Conservation (phyloP, 2,113 vertebrate species). For the Phyllostomus hastatus region DNA sequence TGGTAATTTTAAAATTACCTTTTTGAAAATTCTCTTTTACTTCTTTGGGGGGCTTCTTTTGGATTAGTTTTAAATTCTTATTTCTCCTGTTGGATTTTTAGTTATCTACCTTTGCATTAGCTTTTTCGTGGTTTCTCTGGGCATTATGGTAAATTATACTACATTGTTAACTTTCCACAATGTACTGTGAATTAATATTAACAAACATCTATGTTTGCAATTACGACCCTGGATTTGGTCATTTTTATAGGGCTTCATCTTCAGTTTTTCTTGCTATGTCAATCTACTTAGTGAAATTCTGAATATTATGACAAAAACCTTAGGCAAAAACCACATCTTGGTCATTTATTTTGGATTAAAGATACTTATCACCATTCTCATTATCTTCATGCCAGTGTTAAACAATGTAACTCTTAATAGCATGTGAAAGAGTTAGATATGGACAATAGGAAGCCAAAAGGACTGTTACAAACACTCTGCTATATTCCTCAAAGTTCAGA, state of each 20-base stretch:
- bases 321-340: neutral
- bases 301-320: neutral
- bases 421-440: neutral
- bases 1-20: neutral
- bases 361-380: neutral
- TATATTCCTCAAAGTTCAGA: neutral
- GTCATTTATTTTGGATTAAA: conserved; percentile 43
- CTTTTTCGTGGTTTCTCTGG: neutral
- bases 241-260: neutral
- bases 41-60: neutral
- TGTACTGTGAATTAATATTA: neutral
- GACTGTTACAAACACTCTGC: neutral
- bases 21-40: neutral
- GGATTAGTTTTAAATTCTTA: neutral
- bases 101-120: neutral
- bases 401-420: neutral
- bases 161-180: neutral
- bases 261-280: neutral
- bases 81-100: neutral
- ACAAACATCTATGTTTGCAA: neutral
- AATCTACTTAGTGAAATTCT: conserved; percentile 8
- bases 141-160: neutral
- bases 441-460: neutral
- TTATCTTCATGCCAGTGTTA: neutral
- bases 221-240: neutral